Evolutionary conservation across 2,888 invertebrate genomes (phyloP).

Genomic region (Drosophila longiperda): DNA sequence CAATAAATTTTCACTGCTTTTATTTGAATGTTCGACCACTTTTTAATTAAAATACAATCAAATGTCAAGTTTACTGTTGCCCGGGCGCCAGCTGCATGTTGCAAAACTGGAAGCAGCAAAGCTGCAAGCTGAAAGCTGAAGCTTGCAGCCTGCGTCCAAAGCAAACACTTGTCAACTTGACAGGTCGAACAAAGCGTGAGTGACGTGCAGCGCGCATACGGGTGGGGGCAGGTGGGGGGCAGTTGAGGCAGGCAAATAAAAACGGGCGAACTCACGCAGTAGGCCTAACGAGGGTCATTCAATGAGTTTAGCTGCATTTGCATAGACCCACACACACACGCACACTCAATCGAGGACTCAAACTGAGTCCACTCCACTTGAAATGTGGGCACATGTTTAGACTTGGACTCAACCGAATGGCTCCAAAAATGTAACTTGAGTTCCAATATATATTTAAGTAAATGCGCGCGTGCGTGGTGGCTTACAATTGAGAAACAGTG

Average conservation of each 20-base stretch:
- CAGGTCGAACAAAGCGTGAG: conserved; percentile 82
- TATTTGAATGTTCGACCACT: conserved; percentile 54
- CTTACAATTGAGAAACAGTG: conserved; percentile 80
- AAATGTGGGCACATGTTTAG: conserved; percentile 71
- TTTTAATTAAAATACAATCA: conserved; percentile 81
- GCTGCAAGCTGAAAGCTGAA: conserved; percentile 18
- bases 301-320: conserved; percentile 70
- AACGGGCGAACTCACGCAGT: conserved; percentile 47
- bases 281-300: conserved; percentile 79
- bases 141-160: conserved; percentile 46
- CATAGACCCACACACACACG: conserved; percentile 69
- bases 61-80: conserved; percentile 78
- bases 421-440: conserved; percentile 61
- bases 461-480: conserved; percentile 82
- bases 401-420: conserved; percentile 29
- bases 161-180: conserved; percentile 82
- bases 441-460: conserved; percentile 74
- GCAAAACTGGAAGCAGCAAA: not conserved
- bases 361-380: conserved; percentile 39
- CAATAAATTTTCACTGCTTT: conserved; percentile 68
- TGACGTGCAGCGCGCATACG: conserved; percentile 45
- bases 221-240: no score
- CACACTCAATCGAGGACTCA: conserved; percentile 9
- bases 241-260: conserved; percentile 22
- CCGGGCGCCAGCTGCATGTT: conserved; percentile 70